phyloP scores from a whole-genome alignment of 2,113 vertebrate species.

The Hydropotes inermis region DNA sequence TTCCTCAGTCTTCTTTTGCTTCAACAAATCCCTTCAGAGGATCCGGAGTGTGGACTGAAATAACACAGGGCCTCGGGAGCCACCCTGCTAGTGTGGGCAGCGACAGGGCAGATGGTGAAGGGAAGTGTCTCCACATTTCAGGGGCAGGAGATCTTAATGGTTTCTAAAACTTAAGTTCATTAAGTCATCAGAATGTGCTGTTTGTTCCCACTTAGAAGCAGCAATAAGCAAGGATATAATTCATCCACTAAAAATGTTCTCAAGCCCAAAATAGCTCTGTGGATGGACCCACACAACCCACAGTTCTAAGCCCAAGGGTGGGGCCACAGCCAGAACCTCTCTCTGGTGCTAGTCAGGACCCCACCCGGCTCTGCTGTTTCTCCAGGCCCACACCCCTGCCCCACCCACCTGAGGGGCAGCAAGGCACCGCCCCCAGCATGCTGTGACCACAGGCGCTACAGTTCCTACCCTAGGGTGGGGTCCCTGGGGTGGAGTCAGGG shows the following conservation, averaged over 20 bases:
- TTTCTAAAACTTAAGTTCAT: background rate
- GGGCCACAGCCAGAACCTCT: background rate
- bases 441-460: background rate
- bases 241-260: constrained; percentile 18
- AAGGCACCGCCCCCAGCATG: background rate
- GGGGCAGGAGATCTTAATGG: background rate
- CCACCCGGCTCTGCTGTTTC: background rate
- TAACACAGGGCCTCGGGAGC: background rate
- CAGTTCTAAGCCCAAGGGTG: background rate
- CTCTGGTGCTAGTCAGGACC: background rate
- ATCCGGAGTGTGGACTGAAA: background rate
- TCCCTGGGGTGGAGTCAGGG: background rate
- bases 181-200: background rate
- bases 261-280: background rate
- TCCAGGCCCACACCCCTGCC: background rate
- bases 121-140: background rate
- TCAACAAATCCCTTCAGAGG: background rate
- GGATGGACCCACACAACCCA: background rate
- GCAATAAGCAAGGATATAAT: background rate
- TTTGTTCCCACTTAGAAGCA: background rate
- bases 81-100: background rate
- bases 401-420: background rate
- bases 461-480: background rate
- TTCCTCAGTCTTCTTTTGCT: background rate
- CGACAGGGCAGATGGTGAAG: background rate